phyloP scores from a whole-genome alignment of 2,888 invertebrate species.

The Drosophila kuntzei region DNA sequence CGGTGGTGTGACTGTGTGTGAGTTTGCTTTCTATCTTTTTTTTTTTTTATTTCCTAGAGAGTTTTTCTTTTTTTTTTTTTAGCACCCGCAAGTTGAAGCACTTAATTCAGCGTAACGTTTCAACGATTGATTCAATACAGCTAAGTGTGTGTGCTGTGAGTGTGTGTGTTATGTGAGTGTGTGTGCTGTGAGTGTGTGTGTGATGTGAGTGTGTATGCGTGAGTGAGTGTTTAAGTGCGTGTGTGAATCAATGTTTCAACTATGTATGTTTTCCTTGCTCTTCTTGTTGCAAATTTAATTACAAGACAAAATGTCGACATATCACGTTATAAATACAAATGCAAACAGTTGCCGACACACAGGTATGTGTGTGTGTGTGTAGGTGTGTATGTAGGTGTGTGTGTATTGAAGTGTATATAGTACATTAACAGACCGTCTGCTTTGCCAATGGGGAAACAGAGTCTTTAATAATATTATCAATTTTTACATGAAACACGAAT shows the following conservation, averaged over 20 bases:
- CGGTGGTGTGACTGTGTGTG: background rate
- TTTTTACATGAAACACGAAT: conserved; percentile 4
- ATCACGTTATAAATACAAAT: conserved; percentile 64
- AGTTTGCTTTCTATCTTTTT: conserved; percentile 24
- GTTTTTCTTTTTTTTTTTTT: conserved; percentile 11
- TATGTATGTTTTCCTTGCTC: conserved; percentile 14
- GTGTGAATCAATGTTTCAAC: conserved; percentile 26
- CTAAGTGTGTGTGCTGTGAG: conserved; percentile 28
- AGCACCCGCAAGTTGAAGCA: conserved; percentile 32
- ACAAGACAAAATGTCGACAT: conserved; percentile 72
- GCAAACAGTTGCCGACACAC: conserved; percentile 37
- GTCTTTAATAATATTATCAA: background rate
- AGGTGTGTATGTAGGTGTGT: background rate
- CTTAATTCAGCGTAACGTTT: conserved; percentile 62
- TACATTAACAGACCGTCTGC: conserved; percentile 23
- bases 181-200: conserved; percentile 9
- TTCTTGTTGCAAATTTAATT: conserved; percentile 67
- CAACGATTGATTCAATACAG: conserved; percentile 67
- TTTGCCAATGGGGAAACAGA: conserved; percentile 2
- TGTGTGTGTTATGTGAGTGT: conserved; percentile 7
- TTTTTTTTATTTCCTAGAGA: conserved; percentile 8
- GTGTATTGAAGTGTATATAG: background rate
- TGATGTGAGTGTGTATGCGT: conserved; percentile 12
- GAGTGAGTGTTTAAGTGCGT: conserved; percentile 23
- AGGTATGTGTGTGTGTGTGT: conserved; percentile 1